Evolutionary conservation across 2,113 vertebrate genomes (phyloP).

Genomic region (Ceyx melanurus): DNA sequence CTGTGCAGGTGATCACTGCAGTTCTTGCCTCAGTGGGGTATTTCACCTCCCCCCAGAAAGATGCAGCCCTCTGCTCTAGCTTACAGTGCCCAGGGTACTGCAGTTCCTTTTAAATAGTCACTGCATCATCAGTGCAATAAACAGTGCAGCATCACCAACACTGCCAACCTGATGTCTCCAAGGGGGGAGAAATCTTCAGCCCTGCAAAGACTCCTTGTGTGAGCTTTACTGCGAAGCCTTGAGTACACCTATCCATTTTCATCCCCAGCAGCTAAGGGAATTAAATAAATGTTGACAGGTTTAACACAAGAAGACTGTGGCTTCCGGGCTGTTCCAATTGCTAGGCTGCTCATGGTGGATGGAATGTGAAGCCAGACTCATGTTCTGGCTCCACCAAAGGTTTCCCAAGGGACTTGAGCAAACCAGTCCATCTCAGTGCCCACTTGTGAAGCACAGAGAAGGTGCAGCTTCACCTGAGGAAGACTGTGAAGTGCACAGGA

Average conservation of each 20-base stretch:
- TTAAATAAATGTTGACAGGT: neutral
- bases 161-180: neutral
- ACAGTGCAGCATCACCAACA: conserved; percentile 29
- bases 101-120: conserved; percentile 42
- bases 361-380: neutral
- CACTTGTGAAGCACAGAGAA: neutral
- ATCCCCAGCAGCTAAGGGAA: neutral
- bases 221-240: neutral
- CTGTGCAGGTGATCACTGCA: neutral
- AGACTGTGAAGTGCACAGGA: neutral
- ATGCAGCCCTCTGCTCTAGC: neutral
- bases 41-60: conserved; percentile 7
- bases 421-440: neutral
- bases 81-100: neutral
- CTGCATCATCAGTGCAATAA: conserved; percentile 59
- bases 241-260: neutral
- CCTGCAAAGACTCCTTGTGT: neutral
- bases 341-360: neutral
- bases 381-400: accelerated
- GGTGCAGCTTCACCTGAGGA: neutral
- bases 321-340: neutral
- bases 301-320: neutral
- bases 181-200: neutral
- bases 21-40: neutral
- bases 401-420: neutral